Percentiles rank a stretch among this genome's conserved stretches.
Conservation (phyloP, 2,888 invertebrate genomes). For the Ochropleura plecta region DNA sequence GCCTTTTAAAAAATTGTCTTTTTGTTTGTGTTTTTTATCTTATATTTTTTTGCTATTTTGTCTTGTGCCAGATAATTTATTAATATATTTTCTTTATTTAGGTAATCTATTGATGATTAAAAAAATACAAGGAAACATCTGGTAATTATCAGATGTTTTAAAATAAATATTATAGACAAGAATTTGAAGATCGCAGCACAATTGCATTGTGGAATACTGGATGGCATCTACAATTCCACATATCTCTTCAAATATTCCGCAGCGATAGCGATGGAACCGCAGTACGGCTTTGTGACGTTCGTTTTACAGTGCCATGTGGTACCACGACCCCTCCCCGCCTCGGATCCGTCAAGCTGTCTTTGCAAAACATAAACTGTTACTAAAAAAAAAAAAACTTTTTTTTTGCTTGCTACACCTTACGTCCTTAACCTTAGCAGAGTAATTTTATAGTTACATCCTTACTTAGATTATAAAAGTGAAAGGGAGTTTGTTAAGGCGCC, state of each 20-base stretch:
- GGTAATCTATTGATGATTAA: too few relatives aligned
- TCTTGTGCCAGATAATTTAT: too few relatives aligned
- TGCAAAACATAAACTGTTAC: background rate
- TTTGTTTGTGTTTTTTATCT: too few relatives aligned
- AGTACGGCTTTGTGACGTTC: background rate
- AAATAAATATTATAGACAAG: background rate
- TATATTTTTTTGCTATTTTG: too few relatives aligned
- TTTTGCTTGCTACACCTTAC: background rate
- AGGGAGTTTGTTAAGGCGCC: too few relatives aligned
- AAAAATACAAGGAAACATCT: too few relatives aligned
- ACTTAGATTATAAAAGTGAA: too few relatives aligned
- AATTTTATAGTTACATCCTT: too few relatives aligned
- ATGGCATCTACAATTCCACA: slow-evolving; percentile 11
- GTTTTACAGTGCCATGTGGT: slow-evolving; percentile 35
- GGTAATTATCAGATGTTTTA: background rate
- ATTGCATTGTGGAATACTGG: background rate
- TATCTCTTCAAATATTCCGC: slow-evolving; percentile 24
- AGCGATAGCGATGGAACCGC: background rate
- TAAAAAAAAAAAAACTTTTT: background rate
- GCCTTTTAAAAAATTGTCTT: too few relatives aligned
- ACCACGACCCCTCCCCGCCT: slow-evolving; percentile 2
- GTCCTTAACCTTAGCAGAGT: background rate
- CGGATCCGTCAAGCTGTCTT: slow-evolving; percentile 26
- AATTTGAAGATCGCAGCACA: background rate
- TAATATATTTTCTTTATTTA: too few relatives aligned